Evolutionary conservation across 2,113 vertebrate genomes (phyloP), one percentile per base, ranked within the genome.

Genomic region (Ceyx cyanopectus): DNA sequence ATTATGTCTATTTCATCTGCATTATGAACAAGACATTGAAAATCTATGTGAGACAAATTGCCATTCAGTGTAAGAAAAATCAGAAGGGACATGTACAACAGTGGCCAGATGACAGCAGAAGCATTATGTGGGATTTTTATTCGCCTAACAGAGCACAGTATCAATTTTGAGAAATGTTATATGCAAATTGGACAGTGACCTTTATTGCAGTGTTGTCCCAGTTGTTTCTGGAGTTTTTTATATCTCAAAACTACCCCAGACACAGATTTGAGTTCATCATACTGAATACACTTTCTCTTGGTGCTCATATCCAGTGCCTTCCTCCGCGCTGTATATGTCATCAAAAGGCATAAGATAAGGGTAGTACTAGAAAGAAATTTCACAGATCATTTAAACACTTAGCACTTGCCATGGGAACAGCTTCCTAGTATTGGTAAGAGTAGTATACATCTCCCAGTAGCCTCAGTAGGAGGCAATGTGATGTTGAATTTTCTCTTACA

Each of bases 231-330:
- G 79, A 95, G 69, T 65, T 65, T 60, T 77, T 74, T 81, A 26
- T 95, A 61, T 68, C 54, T 85, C 76, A 67, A 6, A 91, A 84
- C 34, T 13, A 78, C 14, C 18, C 54, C 60, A 90, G 76, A 80
- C 20, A 9, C 50, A 78, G n/a, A 61, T 30, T 81, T 29, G 3
- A 65, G 50, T 56, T 95, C 67, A 51, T 89, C 87, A 92, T 74
- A 89, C 34, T 96, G 83, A 96, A 94, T 77, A 95, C 19, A 94
- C 96, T 97, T 97, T 95, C 61, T 95, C 85, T 87, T 85, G 63
- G 62, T 95, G 66, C 62, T 95, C 85, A 69, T 63, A 81, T 92
- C 78, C 51, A 69, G 22, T 81, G 88, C 43, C 65, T 23, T 92
- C 90, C 72, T 82, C 58, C 40, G 7, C 56, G 46, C 9, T 77